Base-by-base conservation (phyloP, 2,888 invertebrate species). In the Fabriciana adippe region DNA sequence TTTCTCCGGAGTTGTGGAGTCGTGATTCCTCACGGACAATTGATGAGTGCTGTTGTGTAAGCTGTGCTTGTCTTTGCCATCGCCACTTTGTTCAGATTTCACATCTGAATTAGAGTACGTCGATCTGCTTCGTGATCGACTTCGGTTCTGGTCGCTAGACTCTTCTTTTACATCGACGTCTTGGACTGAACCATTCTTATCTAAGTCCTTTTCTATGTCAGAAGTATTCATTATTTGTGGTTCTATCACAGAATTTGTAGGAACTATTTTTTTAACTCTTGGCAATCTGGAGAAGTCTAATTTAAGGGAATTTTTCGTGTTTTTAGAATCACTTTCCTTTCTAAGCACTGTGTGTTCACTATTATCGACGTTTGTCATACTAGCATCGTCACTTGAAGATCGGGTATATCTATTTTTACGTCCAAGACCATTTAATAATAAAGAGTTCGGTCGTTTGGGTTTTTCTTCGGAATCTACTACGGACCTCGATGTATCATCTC, bases 231-330 rank as follows among this genome's bases (percentile, higher is more conserved):
- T 88, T 71, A 90, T 81, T 86, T 88, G 89, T 68, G 92, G 92
- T 83, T 92, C 92, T 92, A 92, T 92, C 92, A 91, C 92, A 91
- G 91, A 83, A 86, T 92, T 90, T 76, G 90, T 91, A 90, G 93
- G 93, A 89, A 93, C 92, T 85, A 92, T 89, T 92, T 93, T 90
- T 83, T 93, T 94, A 72, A 94, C 93, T 86, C 93, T 91, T 85
- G 93, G 93, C 81, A 94, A 85, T 79, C 93, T 93, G 74, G 93
- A 93, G 80, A 95, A 93, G 81, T 95, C 95, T 79, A 95, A 87
- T 85, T 94, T 94, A 75, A 95, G 89, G 75, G 94, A 94, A 79
- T 87, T 91, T 82, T 85, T 82, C 73, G 81, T 79, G 75, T 83
- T 87, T 78, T 85, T 90, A 64, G 83, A 74, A 72, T 87, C 89